Conservation (phyloP, 2,888 invertebrate genomes). For the Busseola fusca region DNA sequence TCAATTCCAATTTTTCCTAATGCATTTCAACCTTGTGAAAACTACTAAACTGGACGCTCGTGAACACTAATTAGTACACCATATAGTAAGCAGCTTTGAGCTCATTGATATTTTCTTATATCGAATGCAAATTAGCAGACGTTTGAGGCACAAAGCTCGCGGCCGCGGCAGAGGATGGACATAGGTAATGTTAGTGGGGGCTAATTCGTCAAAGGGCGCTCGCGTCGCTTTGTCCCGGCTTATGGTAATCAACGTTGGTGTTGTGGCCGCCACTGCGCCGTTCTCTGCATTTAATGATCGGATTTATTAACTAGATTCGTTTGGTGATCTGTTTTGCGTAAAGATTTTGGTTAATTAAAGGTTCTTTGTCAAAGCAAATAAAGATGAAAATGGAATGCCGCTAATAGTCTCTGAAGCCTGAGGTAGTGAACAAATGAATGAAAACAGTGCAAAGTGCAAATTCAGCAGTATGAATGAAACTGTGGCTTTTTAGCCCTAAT, state of each 20-base stretch:
- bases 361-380: constrained; percentile 22
- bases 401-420: background rate
- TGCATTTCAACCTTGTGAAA: background rate
- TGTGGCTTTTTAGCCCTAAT: background rate
- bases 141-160: constrained; percentile 55
- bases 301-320: constrained; percentile 68
- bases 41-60: background rate
- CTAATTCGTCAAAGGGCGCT: constrained; percentile 87
- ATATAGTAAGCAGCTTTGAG: background rate
- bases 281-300: constrained; percentile 74
- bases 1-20: constrained; percentile 5
- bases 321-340: constrained; percentile 53
- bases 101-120: constrained; percentile 38
- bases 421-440: constrained; percentile 5
- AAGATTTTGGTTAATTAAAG: constrained; percentile 55
- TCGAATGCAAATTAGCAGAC: constrained; percentile 54
- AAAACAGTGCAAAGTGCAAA: background rate
- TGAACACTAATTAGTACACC: constrained; percentile 18
- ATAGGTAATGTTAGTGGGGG: constrained; percentile 78
- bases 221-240: constrained; percentile 84
- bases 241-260: constrained; percentile 84
- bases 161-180: constrained; percentile 61
- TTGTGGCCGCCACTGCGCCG: constrained; percentile 63
- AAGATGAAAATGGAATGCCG: background rate
- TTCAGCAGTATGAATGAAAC: background rate